phyloP scores from a whole-genome alignment of 1,140 invertebrate species.

The Lerema accius region DNA sequence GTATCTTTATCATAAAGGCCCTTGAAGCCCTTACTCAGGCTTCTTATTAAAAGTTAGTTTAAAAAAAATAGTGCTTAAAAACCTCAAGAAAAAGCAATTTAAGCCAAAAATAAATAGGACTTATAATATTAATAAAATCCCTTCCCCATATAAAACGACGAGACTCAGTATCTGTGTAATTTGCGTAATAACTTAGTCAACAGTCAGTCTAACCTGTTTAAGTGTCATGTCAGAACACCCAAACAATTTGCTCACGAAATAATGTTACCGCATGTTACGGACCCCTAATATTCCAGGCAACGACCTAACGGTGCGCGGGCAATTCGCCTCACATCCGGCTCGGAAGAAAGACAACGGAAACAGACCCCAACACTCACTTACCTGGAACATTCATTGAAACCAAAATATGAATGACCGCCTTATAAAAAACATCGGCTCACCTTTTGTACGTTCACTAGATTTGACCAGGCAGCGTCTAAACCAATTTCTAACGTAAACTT shows the following conservation, averaged over 20 bases:
- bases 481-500: not conserved
- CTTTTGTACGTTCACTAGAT: slow-evolving; percentile 12
- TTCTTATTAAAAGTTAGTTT: no score
- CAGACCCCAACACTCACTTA: slow-evolving; percentile 42
- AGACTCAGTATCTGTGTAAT: no score
- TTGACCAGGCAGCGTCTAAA: not conserved
- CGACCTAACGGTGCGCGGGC: slow-evolving; percentile 63
- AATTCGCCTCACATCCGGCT: slow-evolving; percentile 69
- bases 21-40: no score
- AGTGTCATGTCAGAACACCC: not conserved
- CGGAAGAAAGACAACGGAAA: slow-evolving; percentile 56
- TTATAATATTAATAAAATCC: no score
- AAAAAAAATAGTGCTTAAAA: no score
- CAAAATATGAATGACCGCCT: slow-evolving; percentile 60
- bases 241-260: slow-evolving; percentile 1
- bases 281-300: slow-evolving; percentile 37
- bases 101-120: no score
- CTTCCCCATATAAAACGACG: no score
- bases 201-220: no score
- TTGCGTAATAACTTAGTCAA: no score
- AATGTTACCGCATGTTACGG: not conserved
- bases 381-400: slow-evolving; percentile 65
- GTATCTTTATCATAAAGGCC: no score
- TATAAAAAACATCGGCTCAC: slow-evolving; percentile 33
- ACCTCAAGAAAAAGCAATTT: no score